Evolutionary conservation across 2,113 vertebrate genomes (phyloP).

Genomic region (Neolamprologus modestus): DNA sequence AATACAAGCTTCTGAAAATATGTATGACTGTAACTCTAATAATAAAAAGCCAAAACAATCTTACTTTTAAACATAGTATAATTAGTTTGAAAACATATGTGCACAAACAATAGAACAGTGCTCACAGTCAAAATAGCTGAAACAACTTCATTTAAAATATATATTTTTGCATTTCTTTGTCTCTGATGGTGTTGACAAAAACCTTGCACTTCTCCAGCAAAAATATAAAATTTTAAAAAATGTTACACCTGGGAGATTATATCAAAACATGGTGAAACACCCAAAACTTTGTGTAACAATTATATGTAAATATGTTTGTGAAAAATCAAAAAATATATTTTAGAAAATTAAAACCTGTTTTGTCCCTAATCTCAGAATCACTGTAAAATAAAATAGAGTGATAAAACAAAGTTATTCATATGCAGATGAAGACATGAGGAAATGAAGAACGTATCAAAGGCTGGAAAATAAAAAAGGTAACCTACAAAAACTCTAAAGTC

Average conservation of each 20-base stretch:
- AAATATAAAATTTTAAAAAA: not conserved
- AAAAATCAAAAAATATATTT: no score
- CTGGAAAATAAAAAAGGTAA: not conserved
- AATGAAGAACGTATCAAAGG: not conserved
- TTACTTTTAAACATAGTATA: not conserved
- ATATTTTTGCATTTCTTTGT: not conserved
- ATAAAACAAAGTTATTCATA: not conserved
- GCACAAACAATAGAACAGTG: not conserved
- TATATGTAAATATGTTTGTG: not conserved
- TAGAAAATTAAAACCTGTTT: no score
- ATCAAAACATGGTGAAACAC: fast-evolving
- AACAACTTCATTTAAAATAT: not conserved
- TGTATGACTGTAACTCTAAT: not conserved
- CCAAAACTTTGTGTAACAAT: not conserved
- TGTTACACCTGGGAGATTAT: not conserved
- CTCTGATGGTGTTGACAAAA: not conserved
- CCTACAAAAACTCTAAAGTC: not conserved
- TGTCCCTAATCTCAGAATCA: no score
- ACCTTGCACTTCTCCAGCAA: not conserved
- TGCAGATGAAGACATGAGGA: not conserved
- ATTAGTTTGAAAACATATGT: not conserved
- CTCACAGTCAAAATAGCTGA: not conserved
- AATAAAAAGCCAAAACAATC: not conserved
- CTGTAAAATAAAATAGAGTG: no score
- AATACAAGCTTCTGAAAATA: not conserved